Evolutionary conservation across 2,113 vertebrate species (phyloP).

Genomic region (Riparia riparia): DNA sequence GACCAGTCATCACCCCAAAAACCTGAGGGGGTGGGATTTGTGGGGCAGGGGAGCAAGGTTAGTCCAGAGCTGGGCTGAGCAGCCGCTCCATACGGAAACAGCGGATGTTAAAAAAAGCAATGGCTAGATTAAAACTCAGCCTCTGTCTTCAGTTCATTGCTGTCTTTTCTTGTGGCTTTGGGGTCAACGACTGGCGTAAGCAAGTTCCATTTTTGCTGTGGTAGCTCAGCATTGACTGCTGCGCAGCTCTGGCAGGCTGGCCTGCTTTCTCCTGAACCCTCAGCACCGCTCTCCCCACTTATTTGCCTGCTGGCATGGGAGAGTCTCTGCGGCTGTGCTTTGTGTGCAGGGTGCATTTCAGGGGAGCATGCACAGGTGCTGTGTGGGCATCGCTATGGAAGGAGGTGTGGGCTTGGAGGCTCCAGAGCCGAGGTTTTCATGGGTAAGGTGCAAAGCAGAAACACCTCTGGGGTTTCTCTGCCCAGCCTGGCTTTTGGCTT

Average conservation of each 20-base stretch:
- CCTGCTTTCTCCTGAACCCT: neutral
- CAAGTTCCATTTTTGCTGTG: neutral
- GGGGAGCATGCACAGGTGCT: neutral
- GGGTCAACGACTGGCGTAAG: neutral
- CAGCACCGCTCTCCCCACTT: neutral
- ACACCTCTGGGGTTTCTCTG: neutral
- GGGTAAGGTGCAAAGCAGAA: neutral
- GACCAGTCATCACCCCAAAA: neutral
- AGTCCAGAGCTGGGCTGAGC: neutral
- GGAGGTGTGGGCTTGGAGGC: neutral
- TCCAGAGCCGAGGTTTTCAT: neutral
- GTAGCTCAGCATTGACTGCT: neutral
- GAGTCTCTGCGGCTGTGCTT: neutral
- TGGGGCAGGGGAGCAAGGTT: neutral
- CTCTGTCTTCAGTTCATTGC: neutral
- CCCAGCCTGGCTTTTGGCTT: neutral
- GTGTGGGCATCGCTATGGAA: rapidly evolving
- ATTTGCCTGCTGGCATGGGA: neutral
- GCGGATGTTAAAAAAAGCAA: neutral
- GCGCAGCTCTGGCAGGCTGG: neutral
- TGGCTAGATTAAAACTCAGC: neutral
- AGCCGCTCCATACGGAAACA: rapidly evolving
- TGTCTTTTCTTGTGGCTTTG: neutral
- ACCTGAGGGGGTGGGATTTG: neutral
- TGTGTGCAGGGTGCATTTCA: neutral